Evolutionary conservation across 2,797 vertebrate species (phyloP).

Genomic region (Bradypodion pumilum): DNA sequence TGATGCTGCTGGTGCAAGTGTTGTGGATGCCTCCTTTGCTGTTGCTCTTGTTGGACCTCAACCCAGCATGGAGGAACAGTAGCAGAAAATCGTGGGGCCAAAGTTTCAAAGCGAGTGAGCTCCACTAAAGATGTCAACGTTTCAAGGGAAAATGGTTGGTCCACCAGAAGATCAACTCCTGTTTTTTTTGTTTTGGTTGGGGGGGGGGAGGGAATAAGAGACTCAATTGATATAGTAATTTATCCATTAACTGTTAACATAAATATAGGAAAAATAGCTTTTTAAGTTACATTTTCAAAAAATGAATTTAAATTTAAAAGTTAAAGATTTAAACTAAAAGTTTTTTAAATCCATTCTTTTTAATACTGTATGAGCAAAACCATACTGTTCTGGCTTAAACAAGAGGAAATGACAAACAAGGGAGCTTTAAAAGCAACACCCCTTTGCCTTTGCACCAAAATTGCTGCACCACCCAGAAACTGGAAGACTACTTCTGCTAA

Average conservation of each 20-base stretch:
- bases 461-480: too few species aligned
- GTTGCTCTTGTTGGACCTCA: conserved; percentile 98
- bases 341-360: too few species aligned
- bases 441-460: too few species aligned
- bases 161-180: conserved; percentile 97
- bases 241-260: too few species aligned
- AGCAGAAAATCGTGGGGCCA: conserved; percentile 96
- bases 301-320: too few species aligned
- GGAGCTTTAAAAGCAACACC: too few species aligned
- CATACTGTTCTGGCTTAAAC: too few species aligned
- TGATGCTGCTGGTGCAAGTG: conserved; percentile 98
- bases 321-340: too few species aligned
- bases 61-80: conserved; percentile 98
- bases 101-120: conserved; percentile 95
- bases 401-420: too few species aligned
- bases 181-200: conserved; percentile 27
- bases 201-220: not conserved
- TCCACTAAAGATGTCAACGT: conserved; percentile 94
- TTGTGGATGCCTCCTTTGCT: conserved; percentile 95
- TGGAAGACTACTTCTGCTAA: too few species aligned
- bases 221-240: not conserved
- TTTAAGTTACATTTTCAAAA: too few species aligned
- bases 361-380: too few species aligned
- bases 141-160: conserved; percentile 90
- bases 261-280: not conserved